Conservation (phyloP, 1,140 invertebrate species). For the Mya arenaria region DNA sequence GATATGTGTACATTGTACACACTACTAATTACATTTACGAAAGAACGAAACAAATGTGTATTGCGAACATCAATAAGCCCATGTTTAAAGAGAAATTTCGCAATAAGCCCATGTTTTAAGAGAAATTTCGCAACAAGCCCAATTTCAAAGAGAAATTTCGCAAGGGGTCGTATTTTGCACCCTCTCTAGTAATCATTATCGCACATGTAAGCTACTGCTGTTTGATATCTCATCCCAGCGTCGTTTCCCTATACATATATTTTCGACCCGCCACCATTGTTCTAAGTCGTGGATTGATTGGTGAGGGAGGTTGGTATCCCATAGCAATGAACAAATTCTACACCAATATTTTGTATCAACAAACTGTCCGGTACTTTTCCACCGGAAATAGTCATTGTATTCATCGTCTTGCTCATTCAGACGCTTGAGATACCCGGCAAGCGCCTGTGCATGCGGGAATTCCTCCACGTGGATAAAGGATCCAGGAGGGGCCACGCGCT, state of each 20-base stretch:
- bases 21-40: too few relatives aligned
- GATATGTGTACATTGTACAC: too few relatives aligned
- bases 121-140: too few relatives aligned
- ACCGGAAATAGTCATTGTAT: constrained; percentile 80
- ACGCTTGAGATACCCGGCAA: constrained; percentile 93
- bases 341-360: constrained; percentile 90
- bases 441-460: constrained; percentile 91
- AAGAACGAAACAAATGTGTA: too few relatives aligned
- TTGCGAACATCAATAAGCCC: too few relatives aligned
- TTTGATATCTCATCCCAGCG: too few relatives aligned
- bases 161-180: too few relatives aligned
- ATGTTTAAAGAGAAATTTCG: too few relatives aligned
- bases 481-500: constrained; percentile 83
- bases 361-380: constrained; percentile 73
- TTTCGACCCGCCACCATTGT: constrained; percentile 66
- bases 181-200: too few relatives aligned
- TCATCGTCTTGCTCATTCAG: constrained; percentile 70
- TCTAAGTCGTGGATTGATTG: constrained; percentile 56
- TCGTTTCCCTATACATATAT: constrained; percentile 54
- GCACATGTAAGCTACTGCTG: too few relatives aligned
- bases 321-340: constrained; percentile 88
- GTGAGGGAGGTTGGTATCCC: constrained; percentile 54
- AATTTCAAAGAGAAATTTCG: too few relatives aligned
- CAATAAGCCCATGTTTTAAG: too few relatives aligned
- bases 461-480: constrained; percentile 97